These are phyloP conservation scores for Arnoldichthys spilopterus DNA, from an alignment of 2,797 vertebrate species.

Conservation along the genomic window DNA sequence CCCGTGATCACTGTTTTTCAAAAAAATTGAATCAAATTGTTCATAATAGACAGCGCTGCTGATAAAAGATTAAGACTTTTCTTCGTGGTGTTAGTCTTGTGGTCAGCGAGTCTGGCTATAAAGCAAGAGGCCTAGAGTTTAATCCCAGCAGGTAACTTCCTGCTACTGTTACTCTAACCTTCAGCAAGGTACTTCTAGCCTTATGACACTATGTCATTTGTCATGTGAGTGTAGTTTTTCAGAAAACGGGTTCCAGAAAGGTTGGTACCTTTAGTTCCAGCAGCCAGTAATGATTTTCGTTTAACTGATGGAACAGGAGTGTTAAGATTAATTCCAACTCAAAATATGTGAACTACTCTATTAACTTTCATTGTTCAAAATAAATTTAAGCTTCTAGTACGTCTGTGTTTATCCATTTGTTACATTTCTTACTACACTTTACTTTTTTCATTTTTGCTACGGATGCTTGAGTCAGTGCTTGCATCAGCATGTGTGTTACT, in stretches of 20 bases:
- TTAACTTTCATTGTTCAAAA: background rate
- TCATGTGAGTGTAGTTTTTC: background rate
- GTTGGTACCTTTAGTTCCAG: background rate
- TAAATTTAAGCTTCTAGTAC: background rate
- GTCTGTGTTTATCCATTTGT: background rate
- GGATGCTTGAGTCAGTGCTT: background rate
- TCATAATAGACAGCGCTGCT: background rate
- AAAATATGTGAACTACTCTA: background rate
- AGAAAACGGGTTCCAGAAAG: constrained; percentile 6
- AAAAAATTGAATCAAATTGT: background rate
- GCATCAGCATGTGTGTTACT: background rate
- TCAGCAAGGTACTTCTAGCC: background rate
- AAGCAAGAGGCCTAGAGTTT: background rate
- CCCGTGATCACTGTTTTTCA: background rate
- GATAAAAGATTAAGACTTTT: background rate
- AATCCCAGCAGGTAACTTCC: constrained; percentile 6
- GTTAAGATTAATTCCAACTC: background rate
- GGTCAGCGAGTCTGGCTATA: background rate
- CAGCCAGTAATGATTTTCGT: background rate
- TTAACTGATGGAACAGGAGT: background rate
- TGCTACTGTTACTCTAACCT: background rate
- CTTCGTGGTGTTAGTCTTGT: background rate
- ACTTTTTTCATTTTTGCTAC: background rate
- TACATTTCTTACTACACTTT: background rate
- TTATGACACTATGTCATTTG: background rate